phyloP scores from a whole-genome alignment of 2,888 invertebrate genomes.

The Alcis repandata region DNA sequence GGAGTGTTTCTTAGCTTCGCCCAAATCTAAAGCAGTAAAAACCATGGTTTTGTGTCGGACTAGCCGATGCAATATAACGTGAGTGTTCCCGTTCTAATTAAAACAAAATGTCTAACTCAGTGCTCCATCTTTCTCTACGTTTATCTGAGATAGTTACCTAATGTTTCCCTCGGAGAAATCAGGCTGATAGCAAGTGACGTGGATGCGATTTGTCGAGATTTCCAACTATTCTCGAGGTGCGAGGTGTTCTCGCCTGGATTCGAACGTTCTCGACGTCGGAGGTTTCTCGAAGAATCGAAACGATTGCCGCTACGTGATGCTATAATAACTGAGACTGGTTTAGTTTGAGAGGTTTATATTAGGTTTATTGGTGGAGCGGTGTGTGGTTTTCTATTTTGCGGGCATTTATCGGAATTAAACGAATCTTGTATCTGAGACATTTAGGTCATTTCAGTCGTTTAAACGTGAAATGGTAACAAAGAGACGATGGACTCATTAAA shows the following conservation, averaged over 20 bases:
- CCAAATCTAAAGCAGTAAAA: too few relatives aligned
- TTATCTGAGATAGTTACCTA: too few relatives aligned
- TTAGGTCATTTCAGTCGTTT: too few relatives aligned
- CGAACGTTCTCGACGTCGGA: constrained; percentile 43
- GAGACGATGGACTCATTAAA: too few relatives aligned
- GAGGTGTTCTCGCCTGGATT: background rate
- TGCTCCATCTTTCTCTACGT: too few relatives aligned
- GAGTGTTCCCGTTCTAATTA: too few relatives aligned
- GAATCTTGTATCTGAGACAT: too few relatives aligned
- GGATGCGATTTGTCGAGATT: constrained; percentile 61
- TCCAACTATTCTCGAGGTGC: constrained; percentile 11
- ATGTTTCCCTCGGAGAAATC: constrained; percentile 46
- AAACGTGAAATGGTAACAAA: too few relatives aligned
- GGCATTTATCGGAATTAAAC: background rate
- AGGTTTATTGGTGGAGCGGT: background rate
- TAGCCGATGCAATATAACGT: too few relatives aligned
- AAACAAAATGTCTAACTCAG: too few relatives aligned
- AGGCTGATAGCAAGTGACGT: constrained; percentile 56
- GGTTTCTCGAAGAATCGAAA: constrained; percentile 34
- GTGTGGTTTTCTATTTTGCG: background rate
- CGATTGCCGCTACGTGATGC: constrained; percentile 40
- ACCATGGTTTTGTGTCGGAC: too few relatives aligned
- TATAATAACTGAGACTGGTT: constrained; percentile 38
- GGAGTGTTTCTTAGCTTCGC: too few relatives aligned
- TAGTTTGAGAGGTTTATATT: constrained; percentile 14